These are phyloP conservation scores for Panthera leo DNA, from an alignment of 2,113 vertebrate genomes.

Conservation along the genomic window DNA sequence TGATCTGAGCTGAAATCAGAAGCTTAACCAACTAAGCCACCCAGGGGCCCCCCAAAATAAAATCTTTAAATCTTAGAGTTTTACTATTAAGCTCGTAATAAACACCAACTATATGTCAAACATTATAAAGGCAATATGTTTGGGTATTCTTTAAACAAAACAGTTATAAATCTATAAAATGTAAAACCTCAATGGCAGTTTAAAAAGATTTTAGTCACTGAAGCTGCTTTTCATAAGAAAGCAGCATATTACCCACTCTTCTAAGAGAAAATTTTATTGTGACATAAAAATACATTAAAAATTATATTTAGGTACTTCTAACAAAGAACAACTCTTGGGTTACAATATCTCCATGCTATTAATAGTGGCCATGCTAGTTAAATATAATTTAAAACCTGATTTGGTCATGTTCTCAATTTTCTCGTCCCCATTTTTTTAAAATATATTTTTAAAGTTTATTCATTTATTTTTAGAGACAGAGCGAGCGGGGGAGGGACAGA, in stretches of 20 bases:
- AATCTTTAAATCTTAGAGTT: neutral
- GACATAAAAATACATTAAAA: neutral
- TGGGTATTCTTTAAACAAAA: neutral
- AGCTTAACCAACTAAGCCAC: no score
- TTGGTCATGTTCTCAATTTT: neutral
- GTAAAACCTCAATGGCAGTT: neutral
- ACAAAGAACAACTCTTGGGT: neutral
- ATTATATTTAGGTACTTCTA: neutral
- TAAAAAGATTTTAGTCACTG: neutral
- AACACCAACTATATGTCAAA: neutral
- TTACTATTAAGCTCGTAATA: neutral
- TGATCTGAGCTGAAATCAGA: no score
- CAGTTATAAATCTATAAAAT: neutral
- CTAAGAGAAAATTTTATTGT: neutral
- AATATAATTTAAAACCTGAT: neutral
- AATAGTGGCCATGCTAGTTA: neutral
- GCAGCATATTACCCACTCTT: neutral
- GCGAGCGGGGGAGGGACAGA: no score
- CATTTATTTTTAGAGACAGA: no score
- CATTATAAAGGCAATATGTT: neutral
- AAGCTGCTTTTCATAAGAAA: slow-evolving; percentile 6
- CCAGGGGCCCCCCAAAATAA: no score
- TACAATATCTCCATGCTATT: neutral
- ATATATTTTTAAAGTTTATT: no score
- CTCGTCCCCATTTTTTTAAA: neutral